A percentile compares a stretch with the other conserved stretches of the same genome.
Evolutionary conservation across 2,113 vertebrate species (phyloP).

Genomic region (Salvelinus sp.): DNA sequence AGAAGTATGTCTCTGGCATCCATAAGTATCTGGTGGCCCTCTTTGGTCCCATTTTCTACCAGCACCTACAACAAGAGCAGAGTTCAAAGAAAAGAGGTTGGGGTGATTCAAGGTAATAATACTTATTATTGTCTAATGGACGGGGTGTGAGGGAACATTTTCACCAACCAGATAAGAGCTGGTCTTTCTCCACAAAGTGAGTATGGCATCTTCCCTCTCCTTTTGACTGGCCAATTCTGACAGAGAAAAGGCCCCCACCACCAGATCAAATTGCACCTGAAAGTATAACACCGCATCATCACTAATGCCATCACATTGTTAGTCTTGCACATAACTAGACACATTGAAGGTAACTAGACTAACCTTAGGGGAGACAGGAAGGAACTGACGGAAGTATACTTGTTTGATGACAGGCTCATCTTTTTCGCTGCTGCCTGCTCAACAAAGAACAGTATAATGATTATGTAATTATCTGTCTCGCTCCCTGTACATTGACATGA

Average conservation of each 20-base stretch:
- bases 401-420: slow-evolving; percentile 48
- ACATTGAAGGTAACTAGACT: background rate
- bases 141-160: too few relatives aligned
- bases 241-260: slow-evolving; percentile 81
- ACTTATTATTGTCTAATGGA: background rate
- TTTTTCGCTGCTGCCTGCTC: slow-evolving; percentile 72
- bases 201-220: slow-evolving; percentile 63
- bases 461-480: background rate
- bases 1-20: slow-evolving; percentile 81
- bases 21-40: slow-evolving; percentile 86
- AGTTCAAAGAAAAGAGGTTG: background rate
- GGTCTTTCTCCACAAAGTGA: slow-evolving; percentile 88
- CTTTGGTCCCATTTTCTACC: slow-evolving; percentile 87
- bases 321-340: background rate
- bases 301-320: background rate
- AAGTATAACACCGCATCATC: slow-evolving; percentile 1
- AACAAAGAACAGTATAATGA: background rate
- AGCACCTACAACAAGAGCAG: slow-evolving; percentile 70
- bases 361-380: too few relatives aligned
- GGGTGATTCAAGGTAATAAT: background rate
- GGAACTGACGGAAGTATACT: too few relatives aligned
- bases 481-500: background rate
- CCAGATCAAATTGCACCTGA: slow-evolving; percentile 85
- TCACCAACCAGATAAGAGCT: slow-evolving; percentile 24
- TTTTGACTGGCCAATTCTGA: slow-evolving; percentile 74